Conservation (phyloP, 2,888 invertebrate species). For the Mesorhabditis belari region DNA sequence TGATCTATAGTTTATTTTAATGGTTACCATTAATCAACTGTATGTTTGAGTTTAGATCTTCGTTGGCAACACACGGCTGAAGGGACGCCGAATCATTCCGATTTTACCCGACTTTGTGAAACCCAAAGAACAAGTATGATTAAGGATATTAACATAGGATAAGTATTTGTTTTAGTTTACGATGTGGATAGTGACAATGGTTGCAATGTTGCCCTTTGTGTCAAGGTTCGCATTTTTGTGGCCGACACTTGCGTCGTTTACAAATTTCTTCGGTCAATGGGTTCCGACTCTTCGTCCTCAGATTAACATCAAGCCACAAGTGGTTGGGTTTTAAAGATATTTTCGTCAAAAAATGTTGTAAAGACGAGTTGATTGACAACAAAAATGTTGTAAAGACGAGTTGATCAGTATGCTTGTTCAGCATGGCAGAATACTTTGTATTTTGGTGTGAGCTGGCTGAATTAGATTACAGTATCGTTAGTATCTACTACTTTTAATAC, state of each 20-base stretch:
- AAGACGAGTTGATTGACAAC: no score
- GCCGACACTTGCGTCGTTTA: background rate
- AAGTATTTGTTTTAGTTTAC: background rate
- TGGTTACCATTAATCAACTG: background rate
- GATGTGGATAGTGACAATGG: background rate
- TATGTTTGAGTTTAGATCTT: background rate
- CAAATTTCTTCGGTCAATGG: background rate
- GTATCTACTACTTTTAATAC: no score
- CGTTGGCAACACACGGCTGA: background rate
- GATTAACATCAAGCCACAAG: background rate
- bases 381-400: no score
- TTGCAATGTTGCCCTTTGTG: background rate
- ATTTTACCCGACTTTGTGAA: background rate
- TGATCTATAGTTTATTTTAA: no score
- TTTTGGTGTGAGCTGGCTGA: no score
- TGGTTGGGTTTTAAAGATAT: background rate
- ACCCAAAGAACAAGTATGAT: background rate
- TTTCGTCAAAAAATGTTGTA: no score
- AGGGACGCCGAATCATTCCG: background rate
- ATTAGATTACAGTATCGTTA: no score
- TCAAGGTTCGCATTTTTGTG: background rate
- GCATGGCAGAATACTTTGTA: no score
- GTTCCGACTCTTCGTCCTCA: background rate
- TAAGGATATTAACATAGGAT: background rate
- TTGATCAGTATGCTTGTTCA: no score